Percentiles rank a stretch among this genome's conserved stretches.
These are phyloP conservation scores for Exephanes ischioxanthus DNA, from an alignment of 2,888 invertebrate genomes.

Conservation along the genomic window DNA sequence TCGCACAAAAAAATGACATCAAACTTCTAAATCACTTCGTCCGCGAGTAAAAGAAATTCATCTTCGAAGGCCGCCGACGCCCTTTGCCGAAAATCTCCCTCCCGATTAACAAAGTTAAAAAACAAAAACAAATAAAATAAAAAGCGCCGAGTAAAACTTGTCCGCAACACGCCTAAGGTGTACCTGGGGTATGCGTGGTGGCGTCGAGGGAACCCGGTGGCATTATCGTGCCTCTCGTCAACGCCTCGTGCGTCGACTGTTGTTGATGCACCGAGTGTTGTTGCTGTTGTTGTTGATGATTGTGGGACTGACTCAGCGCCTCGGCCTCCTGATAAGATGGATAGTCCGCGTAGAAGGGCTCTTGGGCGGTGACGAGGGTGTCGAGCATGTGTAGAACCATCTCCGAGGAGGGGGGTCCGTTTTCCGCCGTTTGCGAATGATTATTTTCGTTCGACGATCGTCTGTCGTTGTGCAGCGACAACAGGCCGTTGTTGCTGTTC, in stretches of 20 bases:
- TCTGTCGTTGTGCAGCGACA: conserved; percentile 48
- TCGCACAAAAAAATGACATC: too few relatives aligned
- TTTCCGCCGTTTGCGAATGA: conserved; percentile 39
- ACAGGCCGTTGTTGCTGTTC: conserved; percentile 68
- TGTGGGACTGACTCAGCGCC: conserved; percentile 74
- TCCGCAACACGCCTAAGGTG: background rate
- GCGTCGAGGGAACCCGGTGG: conserved; percentile 82
- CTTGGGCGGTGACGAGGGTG: conserved; percentile 88
- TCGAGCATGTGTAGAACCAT: conserved; percentile 92
- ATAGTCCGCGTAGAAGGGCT: conserved; percentile 90
- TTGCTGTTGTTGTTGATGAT: conserved; percentile 76
- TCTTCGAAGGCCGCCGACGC: background rate
- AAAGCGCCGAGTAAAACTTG: background rate
- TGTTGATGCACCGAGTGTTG: conserved; percentile 75
- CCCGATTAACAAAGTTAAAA: background rate
- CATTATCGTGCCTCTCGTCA: conserved; percentile 80
- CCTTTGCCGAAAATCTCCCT: background rate
- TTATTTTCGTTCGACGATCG: conserved; percentile 11
- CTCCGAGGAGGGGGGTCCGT: conserved; percentile 85
- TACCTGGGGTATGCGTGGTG: conserved; percentile 84
- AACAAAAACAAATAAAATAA: background rate
- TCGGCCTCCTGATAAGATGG: conserved; percentile 85
- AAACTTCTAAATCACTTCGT: too few relatives aligned
- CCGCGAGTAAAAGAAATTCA: background rate
- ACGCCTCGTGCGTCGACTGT: conserved; percentile 73